Evolutionary conservation across 2,888 invertebrate genomes (phyloP).

Genomic region (Agrochola macilenta): DNA sequence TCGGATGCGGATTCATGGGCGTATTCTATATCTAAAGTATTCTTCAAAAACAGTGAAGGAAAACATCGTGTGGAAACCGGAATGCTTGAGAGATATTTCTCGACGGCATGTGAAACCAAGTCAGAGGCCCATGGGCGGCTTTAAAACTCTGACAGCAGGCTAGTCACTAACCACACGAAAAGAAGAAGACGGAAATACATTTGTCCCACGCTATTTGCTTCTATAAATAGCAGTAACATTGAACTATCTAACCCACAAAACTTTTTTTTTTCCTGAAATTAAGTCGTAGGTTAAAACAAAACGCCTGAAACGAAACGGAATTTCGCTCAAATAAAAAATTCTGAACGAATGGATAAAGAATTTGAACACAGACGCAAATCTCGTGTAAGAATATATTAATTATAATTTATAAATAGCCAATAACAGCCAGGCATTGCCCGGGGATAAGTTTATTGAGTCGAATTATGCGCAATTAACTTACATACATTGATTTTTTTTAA

Average conservation of each 20-base stretch:
- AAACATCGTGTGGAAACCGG: too few relatives aligned
- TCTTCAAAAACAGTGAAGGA: too few relatives aligned
- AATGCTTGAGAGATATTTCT: too few relatives aligned
- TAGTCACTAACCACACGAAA: too few relatives aligned
- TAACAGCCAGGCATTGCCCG: slow-evolving; percentile 19
- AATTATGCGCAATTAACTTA: slow-evolving; percentile 31
- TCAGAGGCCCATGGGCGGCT: too few relatives aligned
- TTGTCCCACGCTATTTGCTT: neutral
- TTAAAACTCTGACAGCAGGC: too few relatives aligned
- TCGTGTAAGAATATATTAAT: slow-evolving; percentile 61
- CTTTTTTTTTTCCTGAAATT: slow-evolving; percentile 15
- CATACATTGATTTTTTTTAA: slow-evolving; percentile 9
- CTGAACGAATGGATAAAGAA: slow-evolving; percentile 8
- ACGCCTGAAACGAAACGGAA: slow-evolving; percentile 32
- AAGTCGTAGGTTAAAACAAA: slow-evolving; percentile 15
- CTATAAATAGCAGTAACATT: slow-evolving; percentile 10
- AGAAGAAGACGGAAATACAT: neutral
- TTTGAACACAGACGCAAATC: slow-evolving; percentile 48
- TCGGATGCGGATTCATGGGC: too few relatives aligned
- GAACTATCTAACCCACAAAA: slow-evolving; percentile 28
- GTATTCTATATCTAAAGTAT: too few relatives aligned
- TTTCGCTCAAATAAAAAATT: slow-evolving; percentile 36
- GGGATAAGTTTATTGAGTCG: slow-evolving; percentile 28
- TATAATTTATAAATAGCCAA: slow-evolving; percentile 58
- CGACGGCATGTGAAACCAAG: too few relatives aligned